Percentiles rank a stretch among this genome's conserved stretches.
These are phyloP conservation scores for Motacilla alba DNA, from an alignment of 2,113 vertebrate species.

Conservation along the genomic window DNA sequence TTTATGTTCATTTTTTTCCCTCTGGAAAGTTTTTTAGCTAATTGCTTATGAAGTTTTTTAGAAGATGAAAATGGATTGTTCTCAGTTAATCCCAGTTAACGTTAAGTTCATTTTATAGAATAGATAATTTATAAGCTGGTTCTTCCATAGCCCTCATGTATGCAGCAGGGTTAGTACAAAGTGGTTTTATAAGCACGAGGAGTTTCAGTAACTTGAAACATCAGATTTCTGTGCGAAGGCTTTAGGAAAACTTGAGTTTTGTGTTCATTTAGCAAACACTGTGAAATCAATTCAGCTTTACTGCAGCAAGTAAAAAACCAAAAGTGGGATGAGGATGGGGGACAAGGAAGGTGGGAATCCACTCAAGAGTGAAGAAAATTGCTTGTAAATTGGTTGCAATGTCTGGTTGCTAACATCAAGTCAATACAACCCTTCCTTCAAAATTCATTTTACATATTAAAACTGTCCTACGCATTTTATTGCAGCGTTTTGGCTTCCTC, in stretches of 20 bases:
- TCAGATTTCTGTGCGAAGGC: conserved; percentile 17
- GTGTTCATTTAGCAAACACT: not conserved
- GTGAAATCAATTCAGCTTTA: not conserved
- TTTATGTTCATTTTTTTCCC: not conserved
- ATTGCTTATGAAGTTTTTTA: not conserved
- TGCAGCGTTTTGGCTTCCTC: not conserved
- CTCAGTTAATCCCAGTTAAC: not conserved
- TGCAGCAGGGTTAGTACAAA: conserved; percentile 14
- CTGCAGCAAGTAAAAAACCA: not conserved
- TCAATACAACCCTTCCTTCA: not conserved
- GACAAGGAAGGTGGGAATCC: not conserved
- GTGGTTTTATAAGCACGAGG: conserved; percentile 25
- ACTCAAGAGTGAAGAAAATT: not conserved
- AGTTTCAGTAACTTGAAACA: conserved; percentile 29
- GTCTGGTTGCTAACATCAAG: not conserved
- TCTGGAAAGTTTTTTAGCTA: not conserved
- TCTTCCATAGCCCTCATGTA: not conserved
- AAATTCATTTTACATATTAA: not conserved
- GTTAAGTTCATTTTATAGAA: conserved; percentile 13
- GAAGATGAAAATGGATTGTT: not conserved
- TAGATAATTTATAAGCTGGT: conserved; percentile 2
- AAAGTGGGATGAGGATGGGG: not conserved
- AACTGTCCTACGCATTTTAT: not conserved
- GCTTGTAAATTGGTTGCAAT: not conserved
- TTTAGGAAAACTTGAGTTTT: not conserved